These are phyloP conservation scores for Amphibalanus amphitrite DNA, from an alignment of 1,140 invertebrate species.

Conservation along the genomic window DNA sequence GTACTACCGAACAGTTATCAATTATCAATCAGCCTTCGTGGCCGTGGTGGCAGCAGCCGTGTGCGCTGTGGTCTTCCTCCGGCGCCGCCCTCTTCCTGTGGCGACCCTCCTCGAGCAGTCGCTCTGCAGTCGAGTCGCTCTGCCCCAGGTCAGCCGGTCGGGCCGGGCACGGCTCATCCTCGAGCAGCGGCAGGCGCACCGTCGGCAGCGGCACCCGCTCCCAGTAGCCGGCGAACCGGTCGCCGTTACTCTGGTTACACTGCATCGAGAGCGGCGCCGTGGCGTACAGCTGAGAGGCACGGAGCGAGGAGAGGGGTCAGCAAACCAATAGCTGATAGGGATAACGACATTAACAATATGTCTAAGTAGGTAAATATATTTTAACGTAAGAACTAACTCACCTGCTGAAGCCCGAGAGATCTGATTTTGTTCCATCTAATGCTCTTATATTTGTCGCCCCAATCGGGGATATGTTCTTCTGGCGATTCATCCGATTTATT, in stretches of 20 bases:
- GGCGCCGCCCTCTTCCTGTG: too few species aligned
- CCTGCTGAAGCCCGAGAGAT: background rate
- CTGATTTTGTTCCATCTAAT: conserved; percentile 50
- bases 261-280: conserved; percentile 82
- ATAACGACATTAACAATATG: too few species aligned
- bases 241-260: conserved; percentile 77
- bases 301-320: conserved; percentile 42
- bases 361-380: background rate
- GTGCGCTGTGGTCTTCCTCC: too few species aligned
- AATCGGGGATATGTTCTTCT: conserved; percentile 33
- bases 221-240: conserved; percentile 58
- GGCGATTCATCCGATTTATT: conserved; percentile 48
- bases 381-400: background rate
- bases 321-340: too few species aligned
- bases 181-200: conserved; percentile 29
- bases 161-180: too few species aligned
- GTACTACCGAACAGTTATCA: too few species aligned
- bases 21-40: too few species aligned
- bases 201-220: conserved; percentile 38
- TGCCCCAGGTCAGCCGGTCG: too few species aligned
- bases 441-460: conserved; percentile 53
- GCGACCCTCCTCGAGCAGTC: too few species aligned
- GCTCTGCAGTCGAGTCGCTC: too few species aligned
- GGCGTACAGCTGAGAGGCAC: conserved; percentile 61
- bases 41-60: too few species aligned